phyloP scores from a whole-genome alignment of 2,113 vertebrate genomes.

The Macaca nemestrina region DNA sequence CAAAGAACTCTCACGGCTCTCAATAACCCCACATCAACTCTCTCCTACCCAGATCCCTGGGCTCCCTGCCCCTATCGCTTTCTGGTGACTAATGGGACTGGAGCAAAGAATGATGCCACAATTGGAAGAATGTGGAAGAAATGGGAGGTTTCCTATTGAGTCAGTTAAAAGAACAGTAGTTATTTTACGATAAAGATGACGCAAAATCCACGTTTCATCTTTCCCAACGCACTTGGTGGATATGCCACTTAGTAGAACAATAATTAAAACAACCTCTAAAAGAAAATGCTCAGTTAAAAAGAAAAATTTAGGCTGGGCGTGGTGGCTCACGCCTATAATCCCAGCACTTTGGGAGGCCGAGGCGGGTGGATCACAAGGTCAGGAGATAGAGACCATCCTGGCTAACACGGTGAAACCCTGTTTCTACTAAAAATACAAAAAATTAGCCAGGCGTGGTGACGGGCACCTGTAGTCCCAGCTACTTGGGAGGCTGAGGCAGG shows the following conservation, averaged over 20 bases:
- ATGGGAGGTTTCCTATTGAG: neutral
- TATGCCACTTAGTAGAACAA: neutral
- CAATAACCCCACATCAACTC: rapidly evolving
- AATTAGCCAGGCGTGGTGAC: too few species aligned
- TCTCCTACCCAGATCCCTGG: rapidly evolving
- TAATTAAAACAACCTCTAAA: neutral
- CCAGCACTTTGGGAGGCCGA: too few species aligned
- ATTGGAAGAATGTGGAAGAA: neutral
- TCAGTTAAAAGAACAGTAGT: neutral
- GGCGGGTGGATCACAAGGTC: too few species aligned
- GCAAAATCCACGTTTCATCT: neutral
- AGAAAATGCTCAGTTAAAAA: neutral
- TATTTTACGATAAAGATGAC: neutral
- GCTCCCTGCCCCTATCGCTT: too few species aligned
- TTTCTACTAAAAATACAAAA: too few species aligned
- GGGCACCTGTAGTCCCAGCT: too few species aligned
- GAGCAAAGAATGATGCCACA: neutral
- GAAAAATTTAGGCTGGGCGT: neutral
- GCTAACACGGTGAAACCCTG: too few species aligned
- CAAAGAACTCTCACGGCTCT: rapidly evolving
- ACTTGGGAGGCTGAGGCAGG: too few species aligned
- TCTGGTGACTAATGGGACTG: neutral
- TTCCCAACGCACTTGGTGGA: rapidly evolving
- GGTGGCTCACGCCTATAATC: too few species aligned
- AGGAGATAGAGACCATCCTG: too few species aligned